Percentiles rank a stretch among this genome's conserved stretches.
Conservation (phyloP, 1,140 invertebrate species). For the Bilobella aurantiaca region DNA sequence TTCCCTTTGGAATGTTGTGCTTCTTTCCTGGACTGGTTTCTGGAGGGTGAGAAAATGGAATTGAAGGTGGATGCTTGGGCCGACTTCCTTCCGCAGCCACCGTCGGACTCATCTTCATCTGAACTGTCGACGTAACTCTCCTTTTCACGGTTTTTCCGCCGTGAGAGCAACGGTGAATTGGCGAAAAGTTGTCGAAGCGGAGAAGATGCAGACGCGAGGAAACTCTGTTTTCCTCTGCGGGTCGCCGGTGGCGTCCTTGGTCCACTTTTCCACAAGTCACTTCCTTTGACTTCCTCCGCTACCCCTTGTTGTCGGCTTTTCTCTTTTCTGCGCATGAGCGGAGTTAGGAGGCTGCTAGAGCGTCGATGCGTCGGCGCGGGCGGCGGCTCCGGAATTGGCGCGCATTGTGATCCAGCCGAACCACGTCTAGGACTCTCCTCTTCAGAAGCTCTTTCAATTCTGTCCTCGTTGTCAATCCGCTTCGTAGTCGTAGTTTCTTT, state of each 20-base stretch:
- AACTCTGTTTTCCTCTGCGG: slow-evolving; percentile 22
- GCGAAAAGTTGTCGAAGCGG: slow-evolving; percentile 32
- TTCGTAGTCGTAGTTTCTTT: background rate
- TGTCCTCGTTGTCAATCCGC: no score
- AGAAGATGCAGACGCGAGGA: slow-evolving; percentile 28
- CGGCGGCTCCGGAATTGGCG: background rate
- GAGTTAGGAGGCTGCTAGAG: slow-evolving; percentile 25
- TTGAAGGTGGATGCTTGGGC: no score
- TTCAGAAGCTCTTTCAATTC: no score
- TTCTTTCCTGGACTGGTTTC: no score
- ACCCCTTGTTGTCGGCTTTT: background rate
- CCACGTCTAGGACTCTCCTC: no score
- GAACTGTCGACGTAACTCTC: slow-evolving; percentile 26
- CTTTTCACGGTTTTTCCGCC: slow-evolving; percentile 21
- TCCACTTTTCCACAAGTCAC: slow-evolving; percentile 16
- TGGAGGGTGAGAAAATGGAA: no score
- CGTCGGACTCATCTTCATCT: slow-evolving; percentile 23
- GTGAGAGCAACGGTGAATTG: slow-evolving; percentile 28
- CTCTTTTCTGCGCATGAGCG: slow-evolving; percentile 14
- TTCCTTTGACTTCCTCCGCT: slow-evolving; percentile 17
- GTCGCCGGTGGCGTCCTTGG: slow-evolving; percentile 24
- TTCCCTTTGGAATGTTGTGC: no score
- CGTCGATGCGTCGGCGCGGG: slow-evolving; percentile 22
- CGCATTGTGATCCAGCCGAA: no score
- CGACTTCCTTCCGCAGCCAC: no score